Evolutionary conservation across 2,113 vertebrate species (phyloP), one percentile per base, ranked within the genome.

Genomic region (Uria lomvia): DNA sequence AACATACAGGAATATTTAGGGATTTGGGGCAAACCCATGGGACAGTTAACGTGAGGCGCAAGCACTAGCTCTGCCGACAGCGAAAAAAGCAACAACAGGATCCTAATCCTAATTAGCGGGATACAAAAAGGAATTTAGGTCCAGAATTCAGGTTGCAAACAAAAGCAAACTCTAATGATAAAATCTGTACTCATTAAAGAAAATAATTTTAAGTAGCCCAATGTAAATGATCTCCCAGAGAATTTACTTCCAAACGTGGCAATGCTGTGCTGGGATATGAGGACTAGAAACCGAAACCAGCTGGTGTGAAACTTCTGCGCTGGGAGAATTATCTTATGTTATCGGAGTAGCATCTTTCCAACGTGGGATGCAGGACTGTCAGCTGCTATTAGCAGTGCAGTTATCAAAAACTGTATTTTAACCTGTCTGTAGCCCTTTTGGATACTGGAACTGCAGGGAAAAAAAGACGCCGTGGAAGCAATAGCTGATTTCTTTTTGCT

Each of bases 401-500:
- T 15, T 29, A 52, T 3, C 32, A 73, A 11, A 63, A 72, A 75
- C 36, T 0, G 1, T 50, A 15, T 16, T 72, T 88, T 4, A 72
- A 72, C 24, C 27, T 50, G 23, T 3, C 40, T 13, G 32, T 6
- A 18, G 42, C 42, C 26, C 10, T 86, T 72, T 2, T 1, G 2
- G 42, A 29, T 12, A n/a, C 56, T 18, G 26, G 18, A 52, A 0
- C 34, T 15, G 50, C 29, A 74, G 36, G 65, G 10, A 42, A 43
- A 36, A 12, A n/a, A n/a, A 59, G n/a, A 27, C 1, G 16, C 32
- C 8, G 21, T 5, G 22, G 52, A 26, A 81, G 42, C 74, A 78
- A 71, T 3, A 0, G 0, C 1, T 30, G 3, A 2, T 3, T 59
- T 60, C 4, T 59, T 55, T 40, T 43, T 5, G 3, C 38, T 66